Base-by-base conservation (phyloP, 1,140 invertebrate genomes). In the Pseudobourletiella spinata region DNA sequence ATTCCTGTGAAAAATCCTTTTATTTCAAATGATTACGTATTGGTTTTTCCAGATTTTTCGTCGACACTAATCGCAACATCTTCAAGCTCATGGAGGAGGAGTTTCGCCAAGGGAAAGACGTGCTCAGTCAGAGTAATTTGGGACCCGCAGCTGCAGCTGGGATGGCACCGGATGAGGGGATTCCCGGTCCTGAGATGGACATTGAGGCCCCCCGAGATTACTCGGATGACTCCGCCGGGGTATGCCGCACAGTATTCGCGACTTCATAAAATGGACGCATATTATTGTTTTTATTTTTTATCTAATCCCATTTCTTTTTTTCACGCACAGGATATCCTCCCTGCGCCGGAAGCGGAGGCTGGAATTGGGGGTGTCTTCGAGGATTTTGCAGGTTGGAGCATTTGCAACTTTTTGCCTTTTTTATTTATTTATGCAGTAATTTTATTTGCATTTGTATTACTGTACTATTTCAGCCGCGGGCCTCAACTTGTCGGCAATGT, bases 31-130 rank as follows among this genome's bases (percentile, higher is more conserved):
- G 3, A 26, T 52, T 16, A 26, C 28, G 28, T 56, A 18, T 57
- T 39, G 35, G 2, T 1, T 29, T 28, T 15, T 50, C n/a, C n/a
- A 60, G 58, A 28, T 60, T 52, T 20, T 60, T 60, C 16, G 15
- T 52, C 42, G 58, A 60, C 42, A 22, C 58, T 1, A 60, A 52
- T 52, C 20, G 48, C 39, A 60, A 60, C 24, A 60, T 60, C 18
- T 48, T 32, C 14, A 46, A 30, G 0, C 30, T 60, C 2, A 20
- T 60, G 0, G 48, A 60, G 32, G 35, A 60, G 6, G 58, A 60
- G 18, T 51, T 60, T 18, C 15, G 52, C 39, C 32, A 26, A 51
- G 48, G 48, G 24, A 51, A 51, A 51, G 48, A 51, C 28, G 48
- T 51, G 24, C 28, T 51, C 11, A 51, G 48, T 51, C 48, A 51